Percentiles rank a stretch among this genome's conserved stretches.
Conservation (phyloP, 2,888 invertebrate genomes). For the Diarsia brunnea region DNA sequence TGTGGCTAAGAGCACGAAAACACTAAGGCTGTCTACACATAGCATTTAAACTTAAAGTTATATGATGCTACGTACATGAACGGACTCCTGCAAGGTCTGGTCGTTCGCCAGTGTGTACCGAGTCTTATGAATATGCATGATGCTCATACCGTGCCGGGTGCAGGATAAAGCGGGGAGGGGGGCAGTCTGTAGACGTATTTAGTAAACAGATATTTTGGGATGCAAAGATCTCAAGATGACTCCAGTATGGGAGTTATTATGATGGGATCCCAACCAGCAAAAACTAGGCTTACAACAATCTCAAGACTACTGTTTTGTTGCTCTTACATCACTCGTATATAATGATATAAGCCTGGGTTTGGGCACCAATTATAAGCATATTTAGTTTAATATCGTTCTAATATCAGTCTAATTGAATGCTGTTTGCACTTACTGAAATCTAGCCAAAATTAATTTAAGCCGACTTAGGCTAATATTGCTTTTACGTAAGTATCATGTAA, state of each 20-base stretch:
- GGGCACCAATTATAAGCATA: too few relatives aligned
- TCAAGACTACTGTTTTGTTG: too few relatives aligned
- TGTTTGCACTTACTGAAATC: too few relatives aligned
- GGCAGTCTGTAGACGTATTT: conserved; percentile 34
- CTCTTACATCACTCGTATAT: too few relatives aligned
- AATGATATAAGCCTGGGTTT: too few relatives aligned
- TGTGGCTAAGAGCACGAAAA: not conserved
- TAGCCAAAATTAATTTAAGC: too few relatives aligned
- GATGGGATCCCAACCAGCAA: too few relatives aligned
- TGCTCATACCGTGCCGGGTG: conserved; percentile 42
- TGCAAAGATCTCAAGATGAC: conserved; percentile 2
- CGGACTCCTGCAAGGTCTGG: conserved; percentile 35
- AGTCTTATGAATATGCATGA: conserved; percentile 62
- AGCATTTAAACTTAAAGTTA: conserved; percentile 1
- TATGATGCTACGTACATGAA: conserved; percentile 15
- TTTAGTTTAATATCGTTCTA: too few relatives aligned
- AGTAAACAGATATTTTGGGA: conserved; percentile 39
- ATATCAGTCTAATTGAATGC: too few relatives aligned
- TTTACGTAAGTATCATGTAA: too few relatives aligned
- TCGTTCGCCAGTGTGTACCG: conserved; percentile 50
- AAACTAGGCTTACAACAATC: too few relatives aligned
- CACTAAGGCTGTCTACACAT: conserved; percentile 2
- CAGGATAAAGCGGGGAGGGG: not conserved
- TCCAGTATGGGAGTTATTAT: not conserved
- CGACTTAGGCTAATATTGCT: too few relatives aligned